Conservation (phyloP, 2,888 invertebrate species). For the Rhingia campestris region DNA sequence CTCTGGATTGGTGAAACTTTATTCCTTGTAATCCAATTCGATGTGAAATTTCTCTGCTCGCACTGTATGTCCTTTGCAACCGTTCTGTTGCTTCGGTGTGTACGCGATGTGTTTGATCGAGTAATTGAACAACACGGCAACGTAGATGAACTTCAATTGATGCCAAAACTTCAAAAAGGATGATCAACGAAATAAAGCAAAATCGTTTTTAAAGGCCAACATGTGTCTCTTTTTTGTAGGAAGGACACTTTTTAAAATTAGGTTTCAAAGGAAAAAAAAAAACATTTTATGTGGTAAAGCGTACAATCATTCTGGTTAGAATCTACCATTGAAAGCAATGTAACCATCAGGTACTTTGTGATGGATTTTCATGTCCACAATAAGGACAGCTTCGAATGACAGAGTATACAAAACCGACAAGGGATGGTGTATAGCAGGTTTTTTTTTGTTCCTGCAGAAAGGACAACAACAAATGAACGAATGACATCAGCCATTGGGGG, state of each 20-base stretch:
- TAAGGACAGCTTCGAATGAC: neutral
- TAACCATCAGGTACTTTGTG: neutral
- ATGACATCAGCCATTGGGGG: slow-evolving; percentile 15
- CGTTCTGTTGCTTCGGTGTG: slow-evolving; percentile 75
- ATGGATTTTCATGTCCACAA: slow-evolving; percentile 41
- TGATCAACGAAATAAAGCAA: slow-evolving; percentile 29
- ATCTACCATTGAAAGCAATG: slow-evolving; percentile 9
- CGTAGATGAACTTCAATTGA: slow-evolving; percentile 72
- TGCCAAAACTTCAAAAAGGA: slow-evolving; percentile 22
- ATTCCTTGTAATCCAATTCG: slow-evolving; percentile 74
- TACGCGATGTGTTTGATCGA: slow-evolving; percentile 76
- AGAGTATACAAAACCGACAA: neutral
- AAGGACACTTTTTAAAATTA: too few relatives aligned
- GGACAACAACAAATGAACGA: neutral
- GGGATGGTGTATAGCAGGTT: neutral
- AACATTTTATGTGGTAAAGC: too few relatives aligned
- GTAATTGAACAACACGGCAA: slow-evolving; percentile 74
- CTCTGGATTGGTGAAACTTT: slow-evolving; percentile 76
- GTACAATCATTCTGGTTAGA: neutral
- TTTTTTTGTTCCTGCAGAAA: slow-evolving; percentile 1
- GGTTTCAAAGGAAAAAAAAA: too few relatives aligned
- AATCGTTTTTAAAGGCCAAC: neutral
- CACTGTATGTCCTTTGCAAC: slow-evolving; percentile 53
- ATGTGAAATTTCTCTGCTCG: slow-evolving; percentile 72
- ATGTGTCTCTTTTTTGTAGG: too few relatives aligned